A percentile compares a stretch with the other conserved stretches of the same genome.
phyloP scores from a whole-genome alignment of 2,888 invertebrate species.

The Aspidapion aeneum region DNA sequence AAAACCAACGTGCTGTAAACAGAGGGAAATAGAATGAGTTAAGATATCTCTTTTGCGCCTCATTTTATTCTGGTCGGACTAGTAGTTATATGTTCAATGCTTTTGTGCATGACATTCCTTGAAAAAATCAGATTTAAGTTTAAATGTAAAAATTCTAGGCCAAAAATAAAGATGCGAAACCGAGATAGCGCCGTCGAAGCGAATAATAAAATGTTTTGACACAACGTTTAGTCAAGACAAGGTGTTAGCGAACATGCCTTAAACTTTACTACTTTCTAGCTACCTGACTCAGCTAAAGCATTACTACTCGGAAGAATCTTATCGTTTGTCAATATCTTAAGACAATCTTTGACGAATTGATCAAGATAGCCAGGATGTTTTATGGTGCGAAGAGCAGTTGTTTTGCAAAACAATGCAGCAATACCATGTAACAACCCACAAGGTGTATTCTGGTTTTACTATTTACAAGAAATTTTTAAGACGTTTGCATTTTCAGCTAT shows the following conservation, averaged over 20 bases:
- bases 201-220: conserved; percentile 20
- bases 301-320: conserved; percentile 23
- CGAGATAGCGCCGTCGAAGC: conserved; percentile 1
- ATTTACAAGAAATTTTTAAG: too few relatives aligned
- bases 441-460: background rate
- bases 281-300: conserved; percentile 22
- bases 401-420: conserved; percentile 18
- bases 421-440: background rate
- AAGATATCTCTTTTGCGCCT: too few relatives aligned
- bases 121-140: background rate
- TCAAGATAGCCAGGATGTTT: conserved; percentile 16
- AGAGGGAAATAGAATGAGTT: too few relatives aligned
- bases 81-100: too few relatives aligned
- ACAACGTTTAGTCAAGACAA: conserved; percentile 22
- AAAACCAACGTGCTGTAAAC: too few relatives aligned
- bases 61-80: too few relatives aligned
- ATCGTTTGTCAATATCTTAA: conserved; percentile 21
- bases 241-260: conserved; percentile 22
- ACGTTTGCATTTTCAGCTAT: background rate
- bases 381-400: conserved; percentile 21
- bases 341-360: conserved; percentile 19
- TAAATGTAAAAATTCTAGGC: background rate
- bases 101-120: too few relatives aligned
- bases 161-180: background rate
- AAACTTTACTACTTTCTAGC: conserved; percentile 17